phyloP scores from a whole-genome alignment of 2,888 invertebrate species.

The Protonemura montana region DNA sequence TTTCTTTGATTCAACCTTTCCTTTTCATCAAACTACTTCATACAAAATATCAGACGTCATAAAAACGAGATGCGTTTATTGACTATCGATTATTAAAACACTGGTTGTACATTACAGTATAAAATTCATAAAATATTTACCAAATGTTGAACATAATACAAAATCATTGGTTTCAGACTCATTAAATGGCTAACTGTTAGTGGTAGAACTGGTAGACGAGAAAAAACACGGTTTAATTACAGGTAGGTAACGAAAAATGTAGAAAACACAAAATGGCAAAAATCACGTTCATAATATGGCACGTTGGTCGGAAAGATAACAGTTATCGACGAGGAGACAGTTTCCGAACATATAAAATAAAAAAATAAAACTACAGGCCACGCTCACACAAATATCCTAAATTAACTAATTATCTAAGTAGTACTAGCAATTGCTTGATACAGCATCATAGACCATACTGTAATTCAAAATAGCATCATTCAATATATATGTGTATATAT shows the following conservation, averaged over 20 bases:
- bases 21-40: too few relatives aligned
- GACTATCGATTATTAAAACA: conserved; percentile 29
- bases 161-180: neutral
- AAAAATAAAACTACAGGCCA: conserved; percentile 38
- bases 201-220: neutral
- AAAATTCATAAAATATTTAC: conserved; percentile 40
- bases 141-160: neutral
- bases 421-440: neutral
- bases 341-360: conserved; percentile 5
- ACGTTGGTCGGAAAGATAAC: conserved; percentile 1
- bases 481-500: neutral
- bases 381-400: conserved; percentile 33
- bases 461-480: neutral
- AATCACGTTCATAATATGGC: conserved; percentile 17
- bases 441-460: neutral
- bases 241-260: neutral
- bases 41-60: neutral
- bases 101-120: conserved; percentile 36
- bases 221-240: neutral
- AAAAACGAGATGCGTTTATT: conserved; percentile 39
- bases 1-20: too few relatives aligned
- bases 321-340: neutral
- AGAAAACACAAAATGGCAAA: conserved; percentile 24
- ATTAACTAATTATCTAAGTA: neutral
- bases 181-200: neutral